These are phyloP conservation scores for Eira barbara DNA, from an alignment of 2,113 vertebrate species.

Conservation along the genomic window DNA sequence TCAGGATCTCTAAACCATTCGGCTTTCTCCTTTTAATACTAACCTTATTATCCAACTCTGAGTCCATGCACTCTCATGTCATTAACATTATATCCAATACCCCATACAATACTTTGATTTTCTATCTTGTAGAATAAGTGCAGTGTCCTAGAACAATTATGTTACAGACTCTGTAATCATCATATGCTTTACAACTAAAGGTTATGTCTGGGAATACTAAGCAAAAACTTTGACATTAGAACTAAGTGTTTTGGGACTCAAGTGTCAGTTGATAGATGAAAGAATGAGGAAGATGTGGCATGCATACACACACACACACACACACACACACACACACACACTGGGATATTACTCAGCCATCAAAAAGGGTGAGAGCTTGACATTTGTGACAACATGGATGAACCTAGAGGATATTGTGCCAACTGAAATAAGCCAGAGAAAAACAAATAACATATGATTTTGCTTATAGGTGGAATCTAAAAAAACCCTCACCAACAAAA, in stretches of 20 bases:
- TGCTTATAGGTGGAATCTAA: not conserved
- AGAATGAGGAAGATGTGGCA: not conserved
- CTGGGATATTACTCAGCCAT: not conserved
- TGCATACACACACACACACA: not conserved
- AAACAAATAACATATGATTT: not conserved
- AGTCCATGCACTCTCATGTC: not conserved
- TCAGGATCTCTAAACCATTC: not conserved
- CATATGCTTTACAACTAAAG: not conserved
- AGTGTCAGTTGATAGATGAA: not conserved
- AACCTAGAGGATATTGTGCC: not conserved
- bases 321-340: not conserved
- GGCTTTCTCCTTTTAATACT: not conserved
- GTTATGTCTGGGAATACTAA: not conserved
- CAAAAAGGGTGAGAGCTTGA: not conserved
- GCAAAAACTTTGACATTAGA: constrained; percentile 13
- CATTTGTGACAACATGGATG: not conserved
- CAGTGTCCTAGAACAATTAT: not conserved
- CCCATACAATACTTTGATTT: not conserved
- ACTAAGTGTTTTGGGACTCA: not conserved
- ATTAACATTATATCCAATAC: not conserved
- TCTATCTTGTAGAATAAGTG: not conserved
- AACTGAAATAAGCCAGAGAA: not conserved
- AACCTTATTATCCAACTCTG: not conserved
- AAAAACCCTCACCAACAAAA: not conserved
- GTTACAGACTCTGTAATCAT: not conserved